Evolutionary conservation across 2,113 vertebrate genomes (phyloP).

Genomic region (Vidua macroura): DNA sequence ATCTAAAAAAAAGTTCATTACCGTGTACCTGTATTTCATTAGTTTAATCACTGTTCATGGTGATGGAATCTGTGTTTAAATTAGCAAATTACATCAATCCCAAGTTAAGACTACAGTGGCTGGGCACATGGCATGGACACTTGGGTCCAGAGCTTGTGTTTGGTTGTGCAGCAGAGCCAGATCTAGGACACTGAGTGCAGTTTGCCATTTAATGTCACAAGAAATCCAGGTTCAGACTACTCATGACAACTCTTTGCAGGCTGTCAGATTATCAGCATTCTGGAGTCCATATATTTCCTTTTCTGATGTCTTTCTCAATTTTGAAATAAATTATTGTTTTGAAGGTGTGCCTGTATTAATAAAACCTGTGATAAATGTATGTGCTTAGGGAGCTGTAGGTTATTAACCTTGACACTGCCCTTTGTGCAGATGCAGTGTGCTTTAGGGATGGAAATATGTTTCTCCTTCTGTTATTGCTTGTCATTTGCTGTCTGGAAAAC

Average conservation of each 20-base stretch:
- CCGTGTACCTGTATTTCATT: background rate
- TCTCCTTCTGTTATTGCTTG: background rate
- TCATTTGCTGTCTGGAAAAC: background rate
- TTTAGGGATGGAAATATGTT: background rate
- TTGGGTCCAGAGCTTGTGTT: background rate
- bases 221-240: background rate
- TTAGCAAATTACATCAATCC: background rate
- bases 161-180: background rate
- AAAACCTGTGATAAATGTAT: background rate
- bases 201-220: background rate
- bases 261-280: background rate
- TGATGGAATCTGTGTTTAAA: slow-evolving; percentile 17
- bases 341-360: background rate
- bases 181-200: background rate
- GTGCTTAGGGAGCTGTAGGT: background rate
- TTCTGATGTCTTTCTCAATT: background rate
- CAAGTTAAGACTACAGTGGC: background rate
- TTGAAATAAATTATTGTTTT: background rate
- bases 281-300: background rate
- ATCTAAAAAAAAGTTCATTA: background rate
- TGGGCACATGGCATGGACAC: background rate
- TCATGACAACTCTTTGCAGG: background rate
- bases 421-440: background rate
- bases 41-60: background rate
- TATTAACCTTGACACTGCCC: background rate